phyloP scores from a whole-genome alignment of 2,113 vertebrate species.

The Dicentrarchus labrax region DNA sequence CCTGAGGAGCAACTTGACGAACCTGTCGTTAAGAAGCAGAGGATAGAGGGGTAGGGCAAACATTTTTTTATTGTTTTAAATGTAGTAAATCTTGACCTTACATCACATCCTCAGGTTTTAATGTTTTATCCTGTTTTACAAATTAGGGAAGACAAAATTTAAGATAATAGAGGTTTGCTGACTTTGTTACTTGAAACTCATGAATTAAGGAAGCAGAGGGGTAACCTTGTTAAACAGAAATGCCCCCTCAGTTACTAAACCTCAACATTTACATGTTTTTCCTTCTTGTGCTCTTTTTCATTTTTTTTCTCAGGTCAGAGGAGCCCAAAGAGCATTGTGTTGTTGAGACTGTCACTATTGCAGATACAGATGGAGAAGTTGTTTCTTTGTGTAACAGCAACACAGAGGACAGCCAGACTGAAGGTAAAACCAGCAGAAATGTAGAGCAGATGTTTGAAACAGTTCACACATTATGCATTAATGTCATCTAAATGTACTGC shows the following conservation, averaged over 20 bases:
- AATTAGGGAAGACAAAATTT: too few species aligned
- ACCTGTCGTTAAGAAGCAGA: slow-evolving; percentile 79
- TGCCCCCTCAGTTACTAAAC: not conserved
- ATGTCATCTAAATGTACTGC: not conserved
- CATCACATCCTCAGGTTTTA: not conserved
- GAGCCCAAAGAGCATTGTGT: slow-evolving; percentile 48
- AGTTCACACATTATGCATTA: not conserved
- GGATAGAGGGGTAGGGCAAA: slow-evolving; percentile 73
- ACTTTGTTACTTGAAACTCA: too few species aligned
- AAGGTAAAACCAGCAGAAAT: slow-evolving; percentile 66
- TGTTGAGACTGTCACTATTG: not conserved
- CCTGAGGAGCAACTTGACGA: slow-evolving; percentile 73
- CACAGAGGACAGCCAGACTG: slow-evolving; percentile 55
- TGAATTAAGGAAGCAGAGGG: too few species aligned
- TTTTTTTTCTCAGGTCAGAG: slow-evolving; percentile 64
- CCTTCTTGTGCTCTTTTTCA: not conserved
- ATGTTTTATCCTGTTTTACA: too few species aligned
- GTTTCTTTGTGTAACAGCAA: slow-evolving; percentile 41
- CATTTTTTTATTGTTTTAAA: not conserved
- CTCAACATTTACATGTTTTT: not conserved
- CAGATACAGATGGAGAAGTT: slow-evolving; percentile 36
- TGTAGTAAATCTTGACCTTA: not conserved
- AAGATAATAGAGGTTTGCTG: too few species aligned
- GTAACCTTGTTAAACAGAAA: not conserved
- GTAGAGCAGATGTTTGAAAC: not conserved